Percentiles rank a stretch among this genome's conserved stretches.
phyloP scores from a whole-genome alignment of 2,113 vertebrate species.

The Cebidichthys violaceus region DNA sequence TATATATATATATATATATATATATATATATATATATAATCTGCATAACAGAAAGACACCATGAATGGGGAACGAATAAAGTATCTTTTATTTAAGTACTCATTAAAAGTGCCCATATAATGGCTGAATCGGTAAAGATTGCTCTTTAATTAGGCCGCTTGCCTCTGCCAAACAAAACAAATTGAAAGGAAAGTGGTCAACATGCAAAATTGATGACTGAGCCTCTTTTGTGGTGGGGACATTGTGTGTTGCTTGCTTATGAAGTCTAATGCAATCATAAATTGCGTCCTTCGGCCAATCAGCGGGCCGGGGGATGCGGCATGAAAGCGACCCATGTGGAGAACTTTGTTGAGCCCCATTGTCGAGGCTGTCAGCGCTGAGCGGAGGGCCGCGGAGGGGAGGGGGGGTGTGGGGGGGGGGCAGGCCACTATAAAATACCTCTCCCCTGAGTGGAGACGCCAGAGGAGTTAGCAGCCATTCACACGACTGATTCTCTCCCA shows the following conservation, averaged over 20 bases:
- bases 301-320: constrained; percentile 79
- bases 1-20: constrained; percentile 15
- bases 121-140: constrained; percentile 89
- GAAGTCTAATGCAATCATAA: constrained; percentile 99
- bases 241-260: constrained; percentile 92
- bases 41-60: constrained; percentile 63
- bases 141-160: constrained; percentile 92
- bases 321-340: constrained; percentile 94
- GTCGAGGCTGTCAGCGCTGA: constrained; percentile 93
- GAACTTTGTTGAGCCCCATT: constrained; percentile 96
- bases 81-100: constrained; percentile 84
- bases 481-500: constrained; percentile 58
- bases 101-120: constrained; percentile 87
- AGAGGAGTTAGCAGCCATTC: constrained; percentile 75
- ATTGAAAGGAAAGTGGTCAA: constrained; percentile 87
- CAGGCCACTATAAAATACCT: constrained; percentile 90
- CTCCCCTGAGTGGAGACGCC: constrained; percentile 71
- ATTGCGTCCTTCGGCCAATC: constrained; percentile 92
- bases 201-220: constrained; percentile 92
- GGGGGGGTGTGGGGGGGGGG: constrained; percentile 52
- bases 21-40: constrained; percentile 5
- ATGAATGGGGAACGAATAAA: constrained; percentile 83
- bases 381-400: constrained; percentile 76
- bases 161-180: constrained; percentile 72
- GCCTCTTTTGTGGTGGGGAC: constrained; percentile 88